Base-by-base conservation (phyloP, 2,113 vertebrate genomes). In the Elgaria multicarinata region DNA sequence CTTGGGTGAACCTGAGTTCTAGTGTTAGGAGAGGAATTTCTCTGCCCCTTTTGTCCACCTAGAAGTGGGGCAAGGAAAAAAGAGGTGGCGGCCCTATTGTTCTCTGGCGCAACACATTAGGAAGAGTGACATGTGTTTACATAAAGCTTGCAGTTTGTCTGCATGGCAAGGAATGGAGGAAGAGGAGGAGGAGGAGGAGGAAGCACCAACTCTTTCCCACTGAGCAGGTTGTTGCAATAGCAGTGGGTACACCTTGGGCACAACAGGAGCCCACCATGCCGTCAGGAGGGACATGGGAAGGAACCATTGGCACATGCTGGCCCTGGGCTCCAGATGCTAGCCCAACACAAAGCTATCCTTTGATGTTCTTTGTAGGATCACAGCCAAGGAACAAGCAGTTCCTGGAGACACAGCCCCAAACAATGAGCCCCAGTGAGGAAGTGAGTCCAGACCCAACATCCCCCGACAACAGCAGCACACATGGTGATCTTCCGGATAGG, bases 381-480 rank as follows among this genome's bases (percentile, higher is more conserved):
- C n/a, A 74, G 87, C 67, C 87, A 89, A 75, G 80, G 79, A 64
- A 89, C 67, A 89, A 64, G 33, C 53, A 83, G 80, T 83, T 26
- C 69, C 69, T 28, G 55, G 71, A 64, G 71, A 55, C 39, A 83
- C 53, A 89, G 75, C 72, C 39, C 36, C 4, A 8, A 78, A 88
- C 82, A 88, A 88, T 12, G 10, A 72, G 53, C 36, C n/a, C 5
- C 67, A 88, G 39, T 33, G 39, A 9, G 82, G 82, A 82, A 72
- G 33, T 72, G 36, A 82, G n/a, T 26, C 2, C 53, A 53, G 71
- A 39, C 74, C 71, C 39, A 55, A 8, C 16, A 62, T 58, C 58
- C 58, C 58, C 20, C 58, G 22, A 20, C 58, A 62, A 62, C 16
- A 62, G 22, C 20, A 53, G 12, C 55, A 46, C 42, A 64, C 55